Conservation (phyloP, 2,888 invertebrate species). For the Lampropteryx suffumata region DNA sequence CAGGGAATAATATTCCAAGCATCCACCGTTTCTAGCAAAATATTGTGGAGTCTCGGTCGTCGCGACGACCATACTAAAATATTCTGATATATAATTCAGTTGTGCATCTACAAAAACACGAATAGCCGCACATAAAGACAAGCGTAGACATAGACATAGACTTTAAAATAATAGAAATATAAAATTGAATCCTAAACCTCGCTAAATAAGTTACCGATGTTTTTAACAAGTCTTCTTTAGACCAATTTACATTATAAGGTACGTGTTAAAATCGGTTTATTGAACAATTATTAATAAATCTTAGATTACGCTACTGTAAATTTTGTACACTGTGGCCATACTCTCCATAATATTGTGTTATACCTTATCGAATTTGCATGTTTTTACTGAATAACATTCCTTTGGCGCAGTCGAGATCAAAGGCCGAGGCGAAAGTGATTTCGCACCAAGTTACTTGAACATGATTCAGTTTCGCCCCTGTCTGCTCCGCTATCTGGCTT, state of each 20-base stretch:
- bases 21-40: conserved; percentile 46
- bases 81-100: background rate
- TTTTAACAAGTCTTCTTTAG: too few relatives aligned
- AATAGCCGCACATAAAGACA: too few relatives aligned
- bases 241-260: too few relatives aligned
- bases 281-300: background rate
- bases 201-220: too few relatives aligned
- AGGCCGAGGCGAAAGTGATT: conserved; percentile 80
- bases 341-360: conserved; percentile 79
- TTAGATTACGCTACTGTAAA: conserved; percentile 4
- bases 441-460: conserved; percentile 82
- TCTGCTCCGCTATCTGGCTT: conserved; percentile 58
- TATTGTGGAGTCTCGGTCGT: conserved; percentile 47
- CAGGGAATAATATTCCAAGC: conserved; percentile 59
- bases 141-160: too few relatives aligned
- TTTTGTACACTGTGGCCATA: conserved; percentile 13
- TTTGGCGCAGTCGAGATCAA: conserved; percentile 80
- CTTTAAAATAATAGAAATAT: background rate
- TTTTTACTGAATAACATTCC: conserved; percentile 83
- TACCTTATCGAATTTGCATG: conserved; percentile 83
- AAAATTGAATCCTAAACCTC: too few relatives aligned
- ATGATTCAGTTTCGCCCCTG: conserved; percentile 75
- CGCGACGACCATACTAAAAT: conserved; percentile 39
- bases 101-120: background rate
- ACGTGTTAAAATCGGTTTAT: too few relatives aligned